Evolutionary conservation across 2,888 invertebrate genomes (phyloP), one percentile per base, ranked within the genome.

Genomic region (Drosophila affinis): DNA sequence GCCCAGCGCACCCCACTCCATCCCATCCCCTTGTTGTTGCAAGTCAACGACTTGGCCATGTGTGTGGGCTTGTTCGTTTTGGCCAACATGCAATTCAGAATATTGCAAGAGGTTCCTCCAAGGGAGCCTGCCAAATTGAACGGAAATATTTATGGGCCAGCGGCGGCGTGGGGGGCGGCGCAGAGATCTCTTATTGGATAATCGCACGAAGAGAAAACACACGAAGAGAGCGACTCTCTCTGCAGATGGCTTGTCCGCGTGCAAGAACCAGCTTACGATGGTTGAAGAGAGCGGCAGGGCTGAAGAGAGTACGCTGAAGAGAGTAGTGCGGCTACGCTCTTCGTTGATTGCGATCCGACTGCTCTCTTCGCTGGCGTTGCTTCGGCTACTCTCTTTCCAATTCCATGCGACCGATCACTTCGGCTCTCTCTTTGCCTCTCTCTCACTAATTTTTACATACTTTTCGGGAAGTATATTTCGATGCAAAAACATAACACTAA

Each of bases 61-160:
- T 56, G 48, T 62, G 54, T 58, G 61, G n/a, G 21, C 64, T 53
- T 55, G 14, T 24, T 39, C 34, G 7, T 48, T 58, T 49, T 18
- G 39, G 46, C 32, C 32, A 49, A 44, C 39, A 29, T 51, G 59
- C 59, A 59, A 49, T 39, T 32, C 45, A 55, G 54, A 45, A 54
- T 24, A 24, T 24, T 5, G 24, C 29, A 48, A 48, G 27, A 55
- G 10, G 14, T 18, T 18, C 18, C 18, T 18, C 18, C 2, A 2
- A 2, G 18, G 62, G 59, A 64, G 70, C 60, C 70, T 76, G 76
- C 78, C 73, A 79, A 79, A 79, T 80, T 76, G 80, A 78, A 76
- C 65, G 79, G 61, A 81, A 79, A 79, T 70, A 68, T 81, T 78
- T 72, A 63, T 61, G 39, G 39, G 14, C n/a, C n/a, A n/a, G n/a